A percentile compares a stretch with the other conserved stretches of the same genome.
Evolutionary conservation across 2,888 invertebrate species (phyloP).

Genomic region (Melanchra persicariae): DNA sequence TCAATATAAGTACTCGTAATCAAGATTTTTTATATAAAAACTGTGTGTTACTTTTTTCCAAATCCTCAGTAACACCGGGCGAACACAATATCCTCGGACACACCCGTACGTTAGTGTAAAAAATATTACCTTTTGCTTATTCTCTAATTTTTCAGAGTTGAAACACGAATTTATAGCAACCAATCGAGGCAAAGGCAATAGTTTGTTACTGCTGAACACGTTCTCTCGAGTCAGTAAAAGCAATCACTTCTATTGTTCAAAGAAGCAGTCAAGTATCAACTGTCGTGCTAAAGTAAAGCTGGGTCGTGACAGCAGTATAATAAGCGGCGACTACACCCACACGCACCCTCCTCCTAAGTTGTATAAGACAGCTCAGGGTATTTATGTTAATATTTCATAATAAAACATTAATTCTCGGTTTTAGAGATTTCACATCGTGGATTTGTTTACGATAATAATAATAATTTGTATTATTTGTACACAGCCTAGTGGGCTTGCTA

Average conservation of each 20-base stretch:
- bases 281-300: conserved; percentile 26
- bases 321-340: neutral
- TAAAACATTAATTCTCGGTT: neutral
- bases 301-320: conserved; percentile 2
- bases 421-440: too few species aligned
- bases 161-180: conserved; percentile 51
- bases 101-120: neutral
- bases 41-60: too few species aligned
- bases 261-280: conserved; percentile 2
- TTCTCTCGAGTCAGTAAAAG: conserved; percentile 12
- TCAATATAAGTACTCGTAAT: too few species aligned
- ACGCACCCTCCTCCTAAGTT: conserved; percentile 13
- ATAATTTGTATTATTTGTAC: too few species aligned
- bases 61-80: too few species aligned
- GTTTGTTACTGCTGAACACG: conserved; percentile 58
- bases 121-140: neutral
- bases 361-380: neutral
- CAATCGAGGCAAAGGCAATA: conserved; percentile 39
- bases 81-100: too few species aligned
- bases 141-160: neutral
- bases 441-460: too few species aligned
- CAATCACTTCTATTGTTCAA: conserved; percentile 8
- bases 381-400: neutral
- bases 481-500: too few species aligned
- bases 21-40: too few species aligned